Evolutionary conservation across 2,113 vertebrate genomes (phyloP).

Genomic region (Dunckerocampus dactyliophorus): DNA sequence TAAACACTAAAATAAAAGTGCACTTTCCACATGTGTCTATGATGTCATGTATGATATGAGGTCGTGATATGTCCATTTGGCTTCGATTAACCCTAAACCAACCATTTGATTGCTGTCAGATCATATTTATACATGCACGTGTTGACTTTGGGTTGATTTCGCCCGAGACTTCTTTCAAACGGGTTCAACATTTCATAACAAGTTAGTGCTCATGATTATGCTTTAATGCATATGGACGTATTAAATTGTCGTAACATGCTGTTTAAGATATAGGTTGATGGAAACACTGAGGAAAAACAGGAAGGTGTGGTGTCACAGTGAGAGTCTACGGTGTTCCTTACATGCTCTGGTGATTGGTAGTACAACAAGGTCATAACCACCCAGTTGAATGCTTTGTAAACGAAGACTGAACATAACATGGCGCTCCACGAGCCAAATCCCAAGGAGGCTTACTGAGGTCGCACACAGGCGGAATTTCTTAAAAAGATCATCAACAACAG

Average conservation of each 20-base stretch:
- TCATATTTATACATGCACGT: neutral
- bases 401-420: neutral
- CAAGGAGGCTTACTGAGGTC: slow-evolving; percentile 50
- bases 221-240: neutral
- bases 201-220: neutral
- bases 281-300: neutral
- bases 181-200: neutral
- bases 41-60: slow-evolving; percentile 5
- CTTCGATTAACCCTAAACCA: slow-evolving; percentile 9
- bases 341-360: slow-evolving; percentile 5
- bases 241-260: neutral
- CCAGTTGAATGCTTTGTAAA: slow-evolving; percentile 2
- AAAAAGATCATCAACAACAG: slow-evolving; percentile 48
- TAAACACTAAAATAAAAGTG: neutral
- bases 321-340: neutral
- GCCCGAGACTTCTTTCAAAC: neutral
- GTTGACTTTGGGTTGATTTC: slow-evolving; percentile 2
- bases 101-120: slow-evolving; percentile 3
- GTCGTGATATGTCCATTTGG: neutral
- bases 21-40: neutral
- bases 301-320: neutral
- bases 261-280: neutral
- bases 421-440: slow-evolving; percentile 30
- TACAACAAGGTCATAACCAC: slow-evolving; percentile 5
- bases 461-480: slow-evolving; percentile 51